phyloP scores from a whole-genome alignment of 2,888 invertebrate genomes.

The Griposia aprilina region DNA sequence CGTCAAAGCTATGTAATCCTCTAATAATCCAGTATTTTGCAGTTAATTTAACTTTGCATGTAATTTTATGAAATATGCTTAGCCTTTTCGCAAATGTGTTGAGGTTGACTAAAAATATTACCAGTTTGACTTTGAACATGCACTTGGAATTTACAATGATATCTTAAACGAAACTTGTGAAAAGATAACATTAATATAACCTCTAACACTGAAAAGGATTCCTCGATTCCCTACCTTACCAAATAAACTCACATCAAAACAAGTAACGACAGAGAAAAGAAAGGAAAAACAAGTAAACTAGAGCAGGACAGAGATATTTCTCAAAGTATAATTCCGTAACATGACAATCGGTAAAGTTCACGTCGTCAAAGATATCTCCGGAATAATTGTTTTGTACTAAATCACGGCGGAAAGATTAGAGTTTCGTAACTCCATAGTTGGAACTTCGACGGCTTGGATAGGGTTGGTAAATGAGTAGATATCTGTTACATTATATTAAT shows the following conservation, averaged over 20 bases:
- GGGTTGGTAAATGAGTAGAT: conserved; percentile 50
- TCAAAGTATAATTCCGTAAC: conserved; percentile 48
- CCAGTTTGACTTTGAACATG: neutral
- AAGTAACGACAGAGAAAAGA: conserved; percentile 14
- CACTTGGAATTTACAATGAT: neutral
- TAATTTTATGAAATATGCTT: neutral
- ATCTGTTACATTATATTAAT: conserved; percentile 9
- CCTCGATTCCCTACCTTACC: neutral
- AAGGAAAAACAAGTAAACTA: conserved; percentile 30
- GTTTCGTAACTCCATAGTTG: conserved; percentile 61
- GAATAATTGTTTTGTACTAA: conserved; percentile 69
- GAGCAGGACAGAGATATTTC: conserved; percentile 37
- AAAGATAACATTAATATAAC: neutral
- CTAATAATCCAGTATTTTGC: neutral
- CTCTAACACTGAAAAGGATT: conserved; percentile 1
- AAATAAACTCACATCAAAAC: conserved; percentile 18
- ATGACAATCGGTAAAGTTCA: conserved; percentile 64
- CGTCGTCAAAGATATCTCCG: conserved; percentile 64
- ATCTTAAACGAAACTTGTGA: neutral
- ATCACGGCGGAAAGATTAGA: conserved; percentile 68
- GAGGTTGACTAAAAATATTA: neutral
- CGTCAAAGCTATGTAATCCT: conserved; percentile 3
- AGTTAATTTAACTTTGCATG: neutral
- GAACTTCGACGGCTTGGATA: conserved; percentile 50
- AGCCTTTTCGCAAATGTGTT: neutral